Percentiles rank a stretch among this genome's conserved stretches.
These are phyloP conservation scores for Chymomyza procnemis DNA, from an alignment of 2,888 invertebrate genomes.

Conservation along the genomic window DNA sequence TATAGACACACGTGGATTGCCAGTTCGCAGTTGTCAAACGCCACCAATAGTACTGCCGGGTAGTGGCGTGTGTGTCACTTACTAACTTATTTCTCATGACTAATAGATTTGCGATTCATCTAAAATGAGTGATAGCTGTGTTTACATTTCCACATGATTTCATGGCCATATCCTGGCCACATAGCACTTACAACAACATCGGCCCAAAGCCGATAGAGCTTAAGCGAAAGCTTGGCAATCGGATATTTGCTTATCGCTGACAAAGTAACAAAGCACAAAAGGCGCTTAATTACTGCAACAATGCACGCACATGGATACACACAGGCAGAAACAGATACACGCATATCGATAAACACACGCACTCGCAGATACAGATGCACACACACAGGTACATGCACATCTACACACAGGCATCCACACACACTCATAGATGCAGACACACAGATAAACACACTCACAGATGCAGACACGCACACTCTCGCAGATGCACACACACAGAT, in stretches of 20 bases:
- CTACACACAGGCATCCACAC: slow-evolving; percentile 20
- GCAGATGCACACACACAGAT: not conserved
- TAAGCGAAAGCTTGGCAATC: not conserved
- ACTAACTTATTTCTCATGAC: too few species aligned
- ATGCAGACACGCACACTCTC: not conserved
- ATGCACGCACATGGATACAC: slow-evolving; percentile 4
- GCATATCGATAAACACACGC: not conserved
- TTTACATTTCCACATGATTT: not conserved
- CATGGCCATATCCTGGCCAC: not conserved
- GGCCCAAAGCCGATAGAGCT: not conserved
- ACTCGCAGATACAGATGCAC: not conserved
- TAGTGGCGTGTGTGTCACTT: too few species aligned
- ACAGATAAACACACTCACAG: not conserved
- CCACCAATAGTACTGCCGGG: too few species aligned
- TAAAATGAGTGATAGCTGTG: not conserved
- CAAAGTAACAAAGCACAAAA: slow-evolving; percentile 29
- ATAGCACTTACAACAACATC: not conserved
- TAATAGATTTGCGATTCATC: not conserved
- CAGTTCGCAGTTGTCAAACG: too few species aligned
- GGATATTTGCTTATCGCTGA: not conserved
- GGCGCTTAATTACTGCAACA: slow-evolving; percentile 41
- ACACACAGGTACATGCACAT: too few species aligned
- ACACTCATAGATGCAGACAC: not conserved
- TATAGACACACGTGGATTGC: too few species aligned
- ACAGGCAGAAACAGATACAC: not conserved